A percentile compares a stretch with the other conserved stretches of the same genome.
These are phyloP conservation scores for Panthera uncia DNA, from an alignment of 2,113 vertebrate species.

Conservation along the genomic window DNA sequence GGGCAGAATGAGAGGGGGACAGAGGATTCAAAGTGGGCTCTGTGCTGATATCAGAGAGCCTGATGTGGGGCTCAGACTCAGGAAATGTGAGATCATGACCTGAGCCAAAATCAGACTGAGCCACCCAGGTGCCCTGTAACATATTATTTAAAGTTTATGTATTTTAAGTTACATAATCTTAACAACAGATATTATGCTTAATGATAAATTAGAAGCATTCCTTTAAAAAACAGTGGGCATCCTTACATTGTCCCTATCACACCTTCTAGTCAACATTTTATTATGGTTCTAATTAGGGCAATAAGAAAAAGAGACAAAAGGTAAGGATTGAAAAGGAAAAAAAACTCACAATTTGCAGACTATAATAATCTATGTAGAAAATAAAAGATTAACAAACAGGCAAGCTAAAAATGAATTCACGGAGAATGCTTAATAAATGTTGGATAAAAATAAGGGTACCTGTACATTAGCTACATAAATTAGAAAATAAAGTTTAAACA, in stretches of 20 bases:
- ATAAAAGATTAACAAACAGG: neutral
- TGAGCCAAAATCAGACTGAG: neutral
- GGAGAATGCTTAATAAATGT: neutral
- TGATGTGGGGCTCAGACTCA: neutral
- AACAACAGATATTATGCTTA: neutral
- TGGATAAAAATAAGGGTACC: neutral
- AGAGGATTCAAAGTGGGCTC: neutral
- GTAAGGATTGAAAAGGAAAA: neutral
- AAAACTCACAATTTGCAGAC: neutral
- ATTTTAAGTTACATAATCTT: constrained; percentile 18
- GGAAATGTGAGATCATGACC: neutral
- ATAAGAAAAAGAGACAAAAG: neutral
- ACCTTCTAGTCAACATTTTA: neutral
- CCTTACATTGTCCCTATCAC: neutral
- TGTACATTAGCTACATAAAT: neutral
- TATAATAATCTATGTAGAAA: neutral
- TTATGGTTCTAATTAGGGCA: neutral
- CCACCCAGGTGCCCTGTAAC: neutral
- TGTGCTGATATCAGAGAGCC: neutral
- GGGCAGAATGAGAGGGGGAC: too few species aligned
- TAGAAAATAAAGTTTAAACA: neutral
- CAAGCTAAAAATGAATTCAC: constrained; percentile 19
- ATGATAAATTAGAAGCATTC: neutral
- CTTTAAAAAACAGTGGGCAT: constrained; percentile 17
- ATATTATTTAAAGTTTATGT: neutral